Base-by-base conservation (phyloP, 2,113 vertebrate genomes). In the Malurus elegans region DNA sequence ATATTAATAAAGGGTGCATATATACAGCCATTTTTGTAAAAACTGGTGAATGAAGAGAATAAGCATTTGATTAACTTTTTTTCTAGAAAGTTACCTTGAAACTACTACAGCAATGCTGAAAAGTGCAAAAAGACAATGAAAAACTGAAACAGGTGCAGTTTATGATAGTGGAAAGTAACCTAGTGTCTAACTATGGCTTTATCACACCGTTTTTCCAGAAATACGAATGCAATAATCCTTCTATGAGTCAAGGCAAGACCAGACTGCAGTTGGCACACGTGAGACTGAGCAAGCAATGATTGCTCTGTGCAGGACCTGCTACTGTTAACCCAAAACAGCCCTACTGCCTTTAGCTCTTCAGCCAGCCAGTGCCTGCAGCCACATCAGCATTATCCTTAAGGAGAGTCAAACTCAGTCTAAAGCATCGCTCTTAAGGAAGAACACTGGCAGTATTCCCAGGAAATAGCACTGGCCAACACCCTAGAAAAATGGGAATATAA, bases 181-280 rank as follows among this genome's bases (percentile, higher is more conserved):
- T n/a, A n/a, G 11, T 2, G 2, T 28, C 24, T 38, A 80, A 66
- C 11, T 8, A 25, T 5, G n/a, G 36, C 19, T 92, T 61, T 67
- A 36, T 40, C 32, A 51, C 11, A 48, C 31, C 14, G 4, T 18
- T 81, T 57, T 28, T 42, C 45, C 42, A 66, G 20, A 57, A 69
- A 93, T 4, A 45, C 0, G 1, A 79, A 58, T 6, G 12, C 10
- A 3, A 21, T 42, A 76, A 29, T 21, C 36, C 32, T 60, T 8
- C 1, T 60, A 7, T 0, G 8, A 79, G 38, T 18, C 14, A 26
- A 61, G 54, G 26, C 58, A 74, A 79, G 36, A 75, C n/a, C 47
- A 18, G 16, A 32, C 29, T 61, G 42, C 40, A 54, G 64, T 0
- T 83, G 38, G 38, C 38, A 81, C 18, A 31, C 0, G 0, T 4